A percentile compares a stretch with the other conserved stretches of the same genome.
Evolutionary conservation across 2,888 invertebrate species (phyloP).

Genomic region (Dorcus hopei): DNA sequence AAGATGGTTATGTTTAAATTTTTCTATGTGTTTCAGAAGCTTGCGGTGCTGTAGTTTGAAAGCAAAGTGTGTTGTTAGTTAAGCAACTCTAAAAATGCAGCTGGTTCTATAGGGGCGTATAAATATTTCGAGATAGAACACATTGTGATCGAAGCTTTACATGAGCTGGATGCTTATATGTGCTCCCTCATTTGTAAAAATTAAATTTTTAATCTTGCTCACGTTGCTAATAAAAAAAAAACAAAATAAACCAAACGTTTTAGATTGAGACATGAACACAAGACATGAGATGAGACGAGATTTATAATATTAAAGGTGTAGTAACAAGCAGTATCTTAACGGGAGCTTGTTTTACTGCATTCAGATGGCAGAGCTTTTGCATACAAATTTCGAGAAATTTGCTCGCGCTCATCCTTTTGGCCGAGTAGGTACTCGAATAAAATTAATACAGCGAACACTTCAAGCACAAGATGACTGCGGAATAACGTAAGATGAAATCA

Average conservation of each 20-base stretch:
- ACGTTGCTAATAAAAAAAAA: no score
- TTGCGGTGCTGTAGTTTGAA: neutral
- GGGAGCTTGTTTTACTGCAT: constrained; percentile 20
- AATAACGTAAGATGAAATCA: neutral
- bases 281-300: neutral
- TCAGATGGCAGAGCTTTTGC: constrained; percentile 22
- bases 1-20: no score
- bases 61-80: neutral
- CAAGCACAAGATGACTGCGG: neutral
- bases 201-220: no score
- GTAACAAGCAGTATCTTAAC: constrained; percentile 14
- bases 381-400: constrained; percentile 26
- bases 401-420: constrained; percentile 3
- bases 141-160: no score
- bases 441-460: neutral
- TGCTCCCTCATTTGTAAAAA: no score
- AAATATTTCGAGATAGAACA: neutral
- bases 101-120: neutral
- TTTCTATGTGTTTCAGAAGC: no score
- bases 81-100: neutral
- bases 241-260: no score
- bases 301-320: constrained; percentile 12
- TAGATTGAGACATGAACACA: no score
- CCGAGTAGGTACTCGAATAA: neutral
- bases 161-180: no score